Evolutionary conservation across 2,888 invertebrate species (phyloP).

Genomic region (Amphipyra berbera): DNA sequence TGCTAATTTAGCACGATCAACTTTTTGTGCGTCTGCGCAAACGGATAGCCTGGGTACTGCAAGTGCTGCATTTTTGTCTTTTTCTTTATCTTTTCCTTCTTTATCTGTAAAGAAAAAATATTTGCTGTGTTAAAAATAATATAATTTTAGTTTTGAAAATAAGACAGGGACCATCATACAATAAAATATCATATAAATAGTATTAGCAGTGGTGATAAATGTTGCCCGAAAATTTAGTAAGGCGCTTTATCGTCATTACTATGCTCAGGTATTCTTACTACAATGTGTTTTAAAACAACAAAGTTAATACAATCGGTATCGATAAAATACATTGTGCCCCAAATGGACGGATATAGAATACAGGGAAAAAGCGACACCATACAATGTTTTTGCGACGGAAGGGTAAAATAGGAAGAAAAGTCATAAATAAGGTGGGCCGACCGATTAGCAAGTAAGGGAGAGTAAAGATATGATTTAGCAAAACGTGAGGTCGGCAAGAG

Average conservation of each 20-base stretch:
- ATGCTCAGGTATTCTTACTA: not conserved
- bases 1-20: conserved; percentile 96
- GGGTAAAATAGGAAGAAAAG: no score
- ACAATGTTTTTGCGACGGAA: not conserved
- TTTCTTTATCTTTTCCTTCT: conserved; percentile 94
- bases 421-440: no score
- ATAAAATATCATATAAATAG: not conserved
- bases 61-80: conserved; percentile 93
- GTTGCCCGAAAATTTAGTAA: conserved; percentile 33
- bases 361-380: not conserved
- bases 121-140: not conserved
- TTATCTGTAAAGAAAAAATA: conserved; percentile 90
- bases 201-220: conserved; percentile 8
- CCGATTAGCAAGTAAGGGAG: no score
- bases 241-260: conserved; percentile 17
- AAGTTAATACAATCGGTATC: conserved; percentile 1
- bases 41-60: conserved; percentile 97
- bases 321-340: conserved; percentile 1
- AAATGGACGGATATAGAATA: conserved; percentile 4
- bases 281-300: conserved; percentile 21
- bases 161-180: not conserved
- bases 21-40: conserved; percentile 98
- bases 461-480: no score
- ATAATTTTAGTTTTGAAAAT: not conserved
- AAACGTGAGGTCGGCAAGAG: no score